These are phyloP conservation scores for Oryzias sinensis DNA, from an alignment of 2,797 vertebrate genomes.

Conservation along the genomic window DNA sequence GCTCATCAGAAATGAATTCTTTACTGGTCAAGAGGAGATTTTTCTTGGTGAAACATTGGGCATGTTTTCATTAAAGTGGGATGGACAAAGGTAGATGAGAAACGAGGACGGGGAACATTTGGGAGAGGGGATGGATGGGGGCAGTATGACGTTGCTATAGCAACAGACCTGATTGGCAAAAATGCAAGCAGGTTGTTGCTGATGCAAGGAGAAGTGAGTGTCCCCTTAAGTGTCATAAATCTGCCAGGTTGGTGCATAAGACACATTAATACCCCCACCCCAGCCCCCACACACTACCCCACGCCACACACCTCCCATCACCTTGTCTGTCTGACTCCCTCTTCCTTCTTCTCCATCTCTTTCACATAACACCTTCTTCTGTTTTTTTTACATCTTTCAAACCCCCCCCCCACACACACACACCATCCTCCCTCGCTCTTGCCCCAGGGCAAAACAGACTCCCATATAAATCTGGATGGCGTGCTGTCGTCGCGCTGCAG, in stretches of 20 bases:
- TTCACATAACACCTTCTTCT: slow-evolving; percentile 61
- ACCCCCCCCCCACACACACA: slow-evolving; percentile 2
- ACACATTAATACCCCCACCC: slow-evolving; percentile 83
- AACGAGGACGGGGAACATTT: slow-evolving; percentile 43
- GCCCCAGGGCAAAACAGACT: slow-evolving; percentile 72
- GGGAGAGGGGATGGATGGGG: slow-evolving; percentile 39
- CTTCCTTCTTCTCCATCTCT: slow-evolving; percentile 55
- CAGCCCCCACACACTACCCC: slow-evolving; percentile 10
- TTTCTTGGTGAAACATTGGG: background rate
- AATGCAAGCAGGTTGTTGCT: slow-evolving; percentile 94
- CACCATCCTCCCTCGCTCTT: slow-evolving; percentile 24
- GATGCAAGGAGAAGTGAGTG: slow-evolving; percentile 91
- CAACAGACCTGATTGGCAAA: slow-evolving; percentile 99
- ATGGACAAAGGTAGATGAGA: slow-evolving; percentile 14
- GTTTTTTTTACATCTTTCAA: slow-evolving; percentile 17
- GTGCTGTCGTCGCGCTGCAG: slow-evolving; percentile 60
- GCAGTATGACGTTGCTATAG: slow-evolving; percentile 88
- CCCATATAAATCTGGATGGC: slow-evolving; percentile 72
- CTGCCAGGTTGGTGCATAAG: slow-evolving; percentile 95
- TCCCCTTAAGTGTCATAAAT: slow-evolving; percentile 97
- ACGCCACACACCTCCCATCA: slow-evolving; percentile 34
- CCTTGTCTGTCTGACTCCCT: slow-evolving; percentile 32
- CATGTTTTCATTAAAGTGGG: slow-evolving; percentile 10
- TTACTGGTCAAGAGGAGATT: too few species aligned
- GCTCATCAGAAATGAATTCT: too few species aligned